phyloP scores from a whole-genome alignment of 2,797 vertebrate genomes.

The Schizopygopsis malacanthus region DNA sequence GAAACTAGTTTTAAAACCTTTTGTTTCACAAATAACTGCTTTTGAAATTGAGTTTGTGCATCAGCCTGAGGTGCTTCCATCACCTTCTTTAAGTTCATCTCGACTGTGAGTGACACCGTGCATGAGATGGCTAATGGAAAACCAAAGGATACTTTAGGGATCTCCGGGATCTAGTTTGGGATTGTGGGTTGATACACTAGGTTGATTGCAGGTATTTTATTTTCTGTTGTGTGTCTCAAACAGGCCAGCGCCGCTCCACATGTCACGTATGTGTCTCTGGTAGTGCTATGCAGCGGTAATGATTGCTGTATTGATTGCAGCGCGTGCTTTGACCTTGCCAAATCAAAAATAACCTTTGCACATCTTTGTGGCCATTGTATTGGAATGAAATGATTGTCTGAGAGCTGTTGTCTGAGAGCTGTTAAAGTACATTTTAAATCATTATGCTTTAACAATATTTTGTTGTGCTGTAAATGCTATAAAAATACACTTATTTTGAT shows the following conservation, averaged over 20 bases:
- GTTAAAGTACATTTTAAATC: too few relatives aligned
- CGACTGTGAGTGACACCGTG: not conserved
- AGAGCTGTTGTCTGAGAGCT: not conserved
- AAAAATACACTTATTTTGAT: not conserved
- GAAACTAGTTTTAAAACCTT: not conserved
- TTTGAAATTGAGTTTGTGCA: not conserved
- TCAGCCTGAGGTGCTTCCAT: not conserved
- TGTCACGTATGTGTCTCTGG: not conserved
- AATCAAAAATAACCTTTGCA: conserved; percentile 52
- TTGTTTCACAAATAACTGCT: not conserved
- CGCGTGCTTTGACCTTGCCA: conserved; percentile 40
- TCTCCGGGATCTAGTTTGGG: not conserved
- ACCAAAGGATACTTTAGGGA: not conserved
- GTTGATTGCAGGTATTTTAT: not conserved
- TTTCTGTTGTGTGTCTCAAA: not conserved
- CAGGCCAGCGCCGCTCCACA: not conserved
- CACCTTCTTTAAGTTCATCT: not conserved
- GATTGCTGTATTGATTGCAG: conserved; percentile 21
- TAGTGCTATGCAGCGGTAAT: not conserved
- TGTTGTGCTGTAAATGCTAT: not conserved
- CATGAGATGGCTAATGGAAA: not conserved
- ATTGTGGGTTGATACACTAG: not conserved
- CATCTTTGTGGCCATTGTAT: conserved; percentile 2
- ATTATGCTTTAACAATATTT: not conserved
- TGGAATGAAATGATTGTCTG: conserved; percentile 9